These are phyloP conservation scores for Slavum lentiscoides DNA, from an alignment of 2,888 invertebrate genomes.

Conservation along the genomic window DNA sequence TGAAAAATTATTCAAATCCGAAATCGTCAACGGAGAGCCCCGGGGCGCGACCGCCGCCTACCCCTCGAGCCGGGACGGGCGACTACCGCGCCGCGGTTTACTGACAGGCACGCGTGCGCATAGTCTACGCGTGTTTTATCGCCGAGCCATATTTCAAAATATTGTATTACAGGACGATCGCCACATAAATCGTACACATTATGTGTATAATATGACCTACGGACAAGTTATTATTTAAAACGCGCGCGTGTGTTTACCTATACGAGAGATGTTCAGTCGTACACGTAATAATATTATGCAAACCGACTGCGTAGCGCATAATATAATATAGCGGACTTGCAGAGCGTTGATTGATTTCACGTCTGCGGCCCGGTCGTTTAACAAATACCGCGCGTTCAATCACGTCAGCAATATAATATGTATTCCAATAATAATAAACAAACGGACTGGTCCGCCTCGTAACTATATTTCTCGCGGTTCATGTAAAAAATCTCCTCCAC, in stretches of 20 bases:
- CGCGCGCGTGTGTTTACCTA: not conserved
- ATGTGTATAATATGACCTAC: too few species aligned
- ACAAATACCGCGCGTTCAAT: conserved; percentile 47
- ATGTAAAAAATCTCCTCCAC: not conserved
- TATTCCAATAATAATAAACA: not conserved
- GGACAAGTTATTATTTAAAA: too few species aligned
- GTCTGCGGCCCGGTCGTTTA: conserved; percentile 25
- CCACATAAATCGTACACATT: not conserved
- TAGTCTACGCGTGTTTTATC: too few species aligned
- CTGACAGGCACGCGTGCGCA: too few species aligned
- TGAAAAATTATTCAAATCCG: too few species aligned
- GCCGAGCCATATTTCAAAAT: too few species aligned
- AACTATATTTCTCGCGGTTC: too few species aligned
- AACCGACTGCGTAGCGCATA: not conserved
- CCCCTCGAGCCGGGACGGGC: too few species aligned
- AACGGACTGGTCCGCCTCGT: not conserved
- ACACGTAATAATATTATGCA: conserved; percentile 3
- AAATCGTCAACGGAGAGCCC: too few species aligned
- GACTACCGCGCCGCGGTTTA: too few species aligned
- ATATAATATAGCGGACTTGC: not conserved
- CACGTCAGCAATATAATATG: conserved; percentile 18
- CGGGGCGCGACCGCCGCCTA: too few species aligned
- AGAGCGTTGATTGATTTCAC: conserved; percentile 45
- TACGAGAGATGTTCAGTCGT: not conserved
- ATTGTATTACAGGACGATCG: not conserved